A percentile compares a stretch with the other conserved stretches of the same genome.
phyloP scores from a whole-genome alignment of 2,797 vertebrate species.

The Avahi laniger region DNA sequence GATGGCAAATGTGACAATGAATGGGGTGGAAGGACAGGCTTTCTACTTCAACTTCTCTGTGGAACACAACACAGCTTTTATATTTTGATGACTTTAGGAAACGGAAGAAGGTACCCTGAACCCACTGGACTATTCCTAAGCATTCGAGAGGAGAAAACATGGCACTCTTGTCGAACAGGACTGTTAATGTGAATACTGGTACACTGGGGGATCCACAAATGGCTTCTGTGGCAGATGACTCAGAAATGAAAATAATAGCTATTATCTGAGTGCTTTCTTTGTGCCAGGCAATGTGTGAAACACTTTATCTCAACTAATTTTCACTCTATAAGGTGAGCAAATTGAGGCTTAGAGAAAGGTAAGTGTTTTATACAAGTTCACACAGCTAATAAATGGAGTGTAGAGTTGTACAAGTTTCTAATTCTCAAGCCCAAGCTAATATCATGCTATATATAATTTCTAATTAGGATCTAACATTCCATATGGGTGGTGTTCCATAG shows the following conservation, averaged over 20 bases:
- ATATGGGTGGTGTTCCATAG: not conserved
- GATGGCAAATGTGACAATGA: not conserved
- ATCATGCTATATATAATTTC: not conserved
- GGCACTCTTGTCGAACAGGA: not conserved
- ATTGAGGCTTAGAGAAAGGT: not conserved
- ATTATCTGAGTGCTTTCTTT: not conserved
- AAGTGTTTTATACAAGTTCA: not conserved
- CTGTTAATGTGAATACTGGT: not conserved
- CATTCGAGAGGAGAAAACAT: not conserved
- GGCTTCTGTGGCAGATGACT: not conserved
- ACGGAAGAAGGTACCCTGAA: not conserved
- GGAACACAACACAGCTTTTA: not conserved
- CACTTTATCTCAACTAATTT: not conserved
- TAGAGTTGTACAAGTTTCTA: not conserved
- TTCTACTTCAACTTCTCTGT: not conserved
- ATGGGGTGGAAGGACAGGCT: not conserved
- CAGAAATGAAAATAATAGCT: not conserved
- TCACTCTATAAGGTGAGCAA: not conserved
- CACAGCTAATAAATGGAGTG: not conserved
- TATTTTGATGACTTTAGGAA: not conserved
- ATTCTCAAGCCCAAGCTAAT: not conserved
- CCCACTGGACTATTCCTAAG: not conserved
- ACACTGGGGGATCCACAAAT: not conserved
- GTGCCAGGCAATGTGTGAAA: not conserved
- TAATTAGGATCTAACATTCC: constrained; percentile 16